Evolutionary conservation across 1,140 invertebrate species (phyloP).

Genomic region (Gonatopus flavifemur): DNA sequence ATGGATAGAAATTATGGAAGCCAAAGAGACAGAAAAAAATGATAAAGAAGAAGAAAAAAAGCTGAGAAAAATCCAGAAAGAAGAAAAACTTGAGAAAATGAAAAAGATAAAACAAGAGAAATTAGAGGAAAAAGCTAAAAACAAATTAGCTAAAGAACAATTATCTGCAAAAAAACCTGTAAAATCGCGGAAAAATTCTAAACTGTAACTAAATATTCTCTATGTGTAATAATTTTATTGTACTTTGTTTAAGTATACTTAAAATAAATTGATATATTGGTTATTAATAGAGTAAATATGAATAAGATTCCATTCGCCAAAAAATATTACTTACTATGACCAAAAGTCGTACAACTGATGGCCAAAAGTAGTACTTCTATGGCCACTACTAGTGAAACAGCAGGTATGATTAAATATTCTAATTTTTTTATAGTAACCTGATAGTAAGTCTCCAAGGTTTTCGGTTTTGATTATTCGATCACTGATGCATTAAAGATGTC

Average conservation of each 20-base stretch:
- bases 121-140: constrained; percentile 4
- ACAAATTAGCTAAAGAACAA: constrained; percentile 17
- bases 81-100: too few species aligned
- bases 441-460: not conserved
- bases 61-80: too few species aligned
- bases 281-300: too few species aligned
- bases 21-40: too few species aligned
- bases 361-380: constrained; percentile 6
- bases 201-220: not conserved
- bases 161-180: constrained; percentile 3
- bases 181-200: constrained; percentile 8
- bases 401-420: not conserved
- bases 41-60: too few species aligned
- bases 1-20: constrained; percentile 24
- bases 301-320: too few species aligned
- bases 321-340: too few species aligned
- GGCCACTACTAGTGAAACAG: not conserved
- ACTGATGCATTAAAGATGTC: not conserved
- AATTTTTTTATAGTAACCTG: not conserved
- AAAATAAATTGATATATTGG: constrained; percentile 6
- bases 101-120: too few species aligned
- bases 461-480: not conserved
- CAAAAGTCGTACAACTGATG: constrained; percentile 3
- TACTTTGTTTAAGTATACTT: constrained; percentile 2
- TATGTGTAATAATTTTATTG: constrained; percentile 3